phyloP scores from a whole-genome alignment of 2,888 invertebrate species.

The Dolichopus griseipennis region DNA sequence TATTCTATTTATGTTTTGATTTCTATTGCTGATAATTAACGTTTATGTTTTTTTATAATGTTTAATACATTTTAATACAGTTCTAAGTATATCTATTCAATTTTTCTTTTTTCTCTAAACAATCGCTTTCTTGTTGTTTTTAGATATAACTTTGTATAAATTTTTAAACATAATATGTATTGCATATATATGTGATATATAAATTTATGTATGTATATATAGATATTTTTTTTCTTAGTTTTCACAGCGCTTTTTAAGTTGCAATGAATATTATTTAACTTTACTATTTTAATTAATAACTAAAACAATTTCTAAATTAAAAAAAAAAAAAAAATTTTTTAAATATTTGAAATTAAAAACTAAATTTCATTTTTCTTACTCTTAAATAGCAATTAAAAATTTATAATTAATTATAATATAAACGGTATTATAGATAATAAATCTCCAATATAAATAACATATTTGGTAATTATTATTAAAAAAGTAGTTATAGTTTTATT shows the following conservation, averaged over 20 bases:
- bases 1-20: too few species aligned
- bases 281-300: background rate
- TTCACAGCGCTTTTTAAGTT: slow-evolving; percentile 3
- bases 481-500: background rate
- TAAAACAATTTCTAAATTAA: background rate
- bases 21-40: too few species aligned
- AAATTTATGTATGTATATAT: background rate
- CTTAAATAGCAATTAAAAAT: background rate
- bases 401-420: background rate
- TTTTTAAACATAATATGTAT: background rate
- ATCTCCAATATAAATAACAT: slow-evolving; percentile 1
- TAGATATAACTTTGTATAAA: background rate
- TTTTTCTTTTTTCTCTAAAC: too few species aligned
- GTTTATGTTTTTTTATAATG: too few species aligned
- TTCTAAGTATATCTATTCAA: too few species aligned
- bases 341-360: background rate
- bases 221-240: background rate
- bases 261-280: background rate
- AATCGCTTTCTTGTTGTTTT: too few species aligned
- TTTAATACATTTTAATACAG: too few species aligned
- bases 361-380: background rate
- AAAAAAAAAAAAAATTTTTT: background rate
- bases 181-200: background rate
- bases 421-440: background rate
- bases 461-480: background rate